Evolutionary conservation across 2,888 invertebrate genomes (phyloP), one percentile per base, ranked within the genome.

Genomic region (Idaea dimidiata): DNA sequence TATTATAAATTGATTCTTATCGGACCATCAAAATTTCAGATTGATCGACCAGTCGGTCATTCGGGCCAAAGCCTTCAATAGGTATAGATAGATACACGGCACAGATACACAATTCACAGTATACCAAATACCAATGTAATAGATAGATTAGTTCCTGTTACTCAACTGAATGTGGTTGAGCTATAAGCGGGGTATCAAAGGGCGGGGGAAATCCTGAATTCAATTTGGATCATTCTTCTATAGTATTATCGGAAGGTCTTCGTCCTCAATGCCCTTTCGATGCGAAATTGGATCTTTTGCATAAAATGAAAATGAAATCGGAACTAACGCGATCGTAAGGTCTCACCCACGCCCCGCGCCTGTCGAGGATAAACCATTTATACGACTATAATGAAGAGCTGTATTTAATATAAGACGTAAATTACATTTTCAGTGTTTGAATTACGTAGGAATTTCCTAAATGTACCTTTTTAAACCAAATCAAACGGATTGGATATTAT

Each of bases 161-260:
- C 14, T 10, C 14, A 43, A 10, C 10, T 43, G 14, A 43, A 43
- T 10, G 43, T 43, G 43, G 43, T 43, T 10, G 7, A 16, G 17
- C 56, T 17, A 16, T 43, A 53, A 17, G 59, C 54, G 18, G 72
- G 68, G 70, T 56, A 59, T 24, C 56, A 24, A 56, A 43, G 61
- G 60, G 54, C 55, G 18, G 33, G 65, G 65, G 72, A 72, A 73
- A 72, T 75, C 79, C 79, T 56, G 62, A 87, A 91, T 90, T 89
- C 89, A 91, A 91, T 91, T 91, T 89, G 84, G 89, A 89, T 91
- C 88, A 89, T 89, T 89, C 91, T 88, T 87, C 84, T 87, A 84
- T 62, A 76, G 83, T 81, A 89, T 90, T 89, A 89, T 88, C 89
- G 71, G 31, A 31, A 18, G 16, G 10, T n/a, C 24, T 43, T 54